These are phyloP conservation scores for Eledone cirrhosa DNA, from an alignment of 2,888 invertebrate species.

Conservation along the genomic window DNA sequence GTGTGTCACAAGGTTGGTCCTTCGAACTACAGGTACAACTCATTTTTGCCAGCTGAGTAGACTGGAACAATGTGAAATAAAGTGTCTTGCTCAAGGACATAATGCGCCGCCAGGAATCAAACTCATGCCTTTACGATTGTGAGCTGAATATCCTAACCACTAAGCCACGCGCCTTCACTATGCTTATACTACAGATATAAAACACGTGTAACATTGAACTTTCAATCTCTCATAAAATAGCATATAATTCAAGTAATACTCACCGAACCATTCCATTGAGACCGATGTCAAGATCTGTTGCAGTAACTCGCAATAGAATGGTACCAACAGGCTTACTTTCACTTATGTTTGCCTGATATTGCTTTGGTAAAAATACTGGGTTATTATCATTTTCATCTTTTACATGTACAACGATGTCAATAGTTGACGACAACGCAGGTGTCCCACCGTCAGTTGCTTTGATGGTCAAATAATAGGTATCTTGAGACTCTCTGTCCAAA, in stretches of 20 bases:
- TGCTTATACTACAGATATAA: too few species aligned
- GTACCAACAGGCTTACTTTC: conserved; percentile 95
- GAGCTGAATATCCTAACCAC: too few species aligned
- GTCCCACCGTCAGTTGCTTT: conserved; percentile 55
- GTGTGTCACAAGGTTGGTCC: too few species aligned
- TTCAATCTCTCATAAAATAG: too few species aligned
- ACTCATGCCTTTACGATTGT: too few species aligned
- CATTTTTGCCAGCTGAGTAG: too few species aligned
- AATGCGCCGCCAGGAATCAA: too few species aligned
- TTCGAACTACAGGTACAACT: too few species aligned
- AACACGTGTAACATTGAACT: too few species aligned
- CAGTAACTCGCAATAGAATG: conserved; percentile 79
- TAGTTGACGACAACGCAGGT: conserved; percentile 42
- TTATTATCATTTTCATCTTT: conserved; percentile 57
- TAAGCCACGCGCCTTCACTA: too few species aligned
- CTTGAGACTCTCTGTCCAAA: conserved; percentile 75
- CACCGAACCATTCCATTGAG: conserved; percentile 85
- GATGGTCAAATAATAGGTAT: conserved; percentile 53
- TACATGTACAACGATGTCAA: conserved; percentile 43
- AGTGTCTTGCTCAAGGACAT: too few species aligned
- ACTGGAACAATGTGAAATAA: too few species aligned
- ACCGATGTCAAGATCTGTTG: conserved; percentile 76
- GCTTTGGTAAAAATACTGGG: conserved; percentile 73
- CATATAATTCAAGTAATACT: background rate
- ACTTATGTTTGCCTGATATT: conserved; percentile 79